These are phyloP conservation scores for Liolophura sinensis DNA, from an alignment of 1,140 invertebrate genomes.

Conservation along the genomic window DNA sequence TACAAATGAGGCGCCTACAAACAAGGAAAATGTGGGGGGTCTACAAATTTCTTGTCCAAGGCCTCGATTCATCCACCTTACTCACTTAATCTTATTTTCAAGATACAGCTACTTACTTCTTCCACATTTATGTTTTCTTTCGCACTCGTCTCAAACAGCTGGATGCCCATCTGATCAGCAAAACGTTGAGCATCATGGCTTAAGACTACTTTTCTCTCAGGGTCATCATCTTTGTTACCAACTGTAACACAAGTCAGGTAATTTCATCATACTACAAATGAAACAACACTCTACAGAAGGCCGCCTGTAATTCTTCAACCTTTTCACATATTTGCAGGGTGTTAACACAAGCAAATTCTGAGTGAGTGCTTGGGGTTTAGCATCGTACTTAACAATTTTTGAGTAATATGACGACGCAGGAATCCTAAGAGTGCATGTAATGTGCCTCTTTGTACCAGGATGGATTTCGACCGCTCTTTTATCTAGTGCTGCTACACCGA, in stretches of 20 bases:
- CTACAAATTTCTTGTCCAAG: too few species aligned
- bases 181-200: constrained; percentile 97
- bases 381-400: too few species aligned
- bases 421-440: too few species aligned
- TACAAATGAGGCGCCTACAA: too few species aligned
- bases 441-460: too few species aligned
- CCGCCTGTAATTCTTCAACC: neutral
- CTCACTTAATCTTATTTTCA: constrained; percentile 41
- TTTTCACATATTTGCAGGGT: too few species aligned
- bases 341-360: neutral
- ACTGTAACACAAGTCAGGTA: constrained; percentile 67
- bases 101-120: constrained; percentile 69
- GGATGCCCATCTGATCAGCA: constrained; percentile 95
- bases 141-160: constrained; percentile 97
- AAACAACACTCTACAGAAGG: neutral
- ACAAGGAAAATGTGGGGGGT: too few species aligned
- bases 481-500: too few species aligned
- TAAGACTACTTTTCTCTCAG: constrained; percentile 93
- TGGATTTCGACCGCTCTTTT: too few species aligned
- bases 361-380: too few species aligned
- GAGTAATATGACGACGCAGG: too few species aligned
- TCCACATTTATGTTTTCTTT: constrained; percentile 99
- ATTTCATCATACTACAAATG: too few species aligned
- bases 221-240: constrained; percentile 99
- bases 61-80: constrained; percentile 21